Evolutionary conservation across 2,113 vertebrate species (phyloP).

Genomic region (Ammospiza nelsoni): DNA sequence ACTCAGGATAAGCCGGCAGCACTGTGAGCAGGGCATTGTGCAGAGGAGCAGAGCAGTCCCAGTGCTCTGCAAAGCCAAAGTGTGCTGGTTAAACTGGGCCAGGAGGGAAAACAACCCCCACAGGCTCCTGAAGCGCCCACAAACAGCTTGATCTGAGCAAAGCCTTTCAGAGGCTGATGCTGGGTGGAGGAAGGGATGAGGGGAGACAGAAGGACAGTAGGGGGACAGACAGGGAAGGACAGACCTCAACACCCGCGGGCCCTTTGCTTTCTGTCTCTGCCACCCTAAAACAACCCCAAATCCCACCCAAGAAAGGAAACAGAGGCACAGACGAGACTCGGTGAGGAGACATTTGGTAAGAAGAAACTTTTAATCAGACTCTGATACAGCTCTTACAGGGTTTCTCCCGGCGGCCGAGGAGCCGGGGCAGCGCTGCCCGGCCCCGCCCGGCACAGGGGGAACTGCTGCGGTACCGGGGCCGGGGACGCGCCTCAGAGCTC

Average conservation of each 20-base stretch:
- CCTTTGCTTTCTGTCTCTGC: not conserved
- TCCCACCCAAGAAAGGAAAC: not conserved
- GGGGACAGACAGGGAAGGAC: not conserved
- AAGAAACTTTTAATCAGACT: slow-evolving; percentile 79
- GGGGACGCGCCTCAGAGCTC: not conserved
- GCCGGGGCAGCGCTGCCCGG: not conserved
- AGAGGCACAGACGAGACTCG: not conserved
- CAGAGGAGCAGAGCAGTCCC: not conserved
- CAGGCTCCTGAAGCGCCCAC: rapidly evolving
- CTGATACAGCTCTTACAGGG: slow-evolving; percentile 22
- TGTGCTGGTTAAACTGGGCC: not conserved
- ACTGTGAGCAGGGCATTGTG: rapidly evolving
- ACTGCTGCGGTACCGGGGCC: slow-evolving; percentile 18
- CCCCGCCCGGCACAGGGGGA: not conserved
- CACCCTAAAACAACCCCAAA: not conserved
- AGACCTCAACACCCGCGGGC: rapidly evolving
- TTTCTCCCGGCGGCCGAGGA: slow-evolving; percentile 5
- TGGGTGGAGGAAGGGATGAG: not conserved
- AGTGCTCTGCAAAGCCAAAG: rapidly evolving
- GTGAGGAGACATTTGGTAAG: slow-evolving; percentile 72
- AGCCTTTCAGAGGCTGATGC: not conserved
- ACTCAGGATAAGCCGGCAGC: not conserved
- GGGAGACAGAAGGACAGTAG: rapidly evolving
- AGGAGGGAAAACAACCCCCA: not conserved
- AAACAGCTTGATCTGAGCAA: rapidly evolving